Conservation (phyloP, 2,888 invertebrate species). For the Gordius sp. region DNA sequence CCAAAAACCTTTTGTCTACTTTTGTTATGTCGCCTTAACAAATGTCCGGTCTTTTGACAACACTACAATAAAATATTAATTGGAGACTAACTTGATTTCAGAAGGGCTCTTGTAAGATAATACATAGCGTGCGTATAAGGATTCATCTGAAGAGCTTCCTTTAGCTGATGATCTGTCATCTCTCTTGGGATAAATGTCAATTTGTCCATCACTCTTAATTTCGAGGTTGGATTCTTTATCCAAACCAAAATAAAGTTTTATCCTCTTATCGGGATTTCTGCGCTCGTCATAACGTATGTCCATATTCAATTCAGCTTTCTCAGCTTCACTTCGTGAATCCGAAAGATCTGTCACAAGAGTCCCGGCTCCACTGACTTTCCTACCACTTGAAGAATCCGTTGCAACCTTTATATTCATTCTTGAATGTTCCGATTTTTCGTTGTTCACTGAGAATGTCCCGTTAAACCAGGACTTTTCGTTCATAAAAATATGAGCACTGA, state of each 20-base stretch:
- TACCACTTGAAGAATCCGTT: neutral
- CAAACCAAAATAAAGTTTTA: neutral
- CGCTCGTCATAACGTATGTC: neutral
- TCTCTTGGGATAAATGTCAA: neutral
- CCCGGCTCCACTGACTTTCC: neutral
- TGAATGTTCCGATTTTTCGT: neutral
- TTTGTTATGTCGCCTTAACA: too few species aligned
- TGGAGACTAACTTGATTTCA: too few species aligned
- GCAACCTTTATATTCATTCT: neutral
- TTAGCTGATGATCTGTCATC: neutral
- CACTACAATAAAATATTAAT: too few species aligned
- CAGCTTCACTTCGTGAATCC: neutral
- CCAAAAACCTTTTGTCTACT: too few species aligned
- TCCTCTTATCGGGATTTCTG: constrained; percentile 6
- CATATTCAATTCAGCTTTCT: neutral
- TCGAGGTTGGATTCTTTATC: neutral
- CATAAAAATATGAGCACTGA: too few species aligned
- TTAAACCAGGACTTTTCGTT: too few species aligned
- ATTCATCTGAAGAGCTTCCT: too few species aligned
- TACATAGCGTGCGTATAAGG: too few species aligned
- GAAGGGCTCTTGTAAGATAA: too few species aligned
- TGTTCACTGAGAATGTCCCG: too few species aligned
- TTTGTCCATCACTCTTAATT: neutral
- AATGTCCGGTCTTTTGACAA: too few species aligned
- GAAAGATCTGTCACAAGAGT: too few species aligned